Conservation (phyloP, 2,888 invertebrate species). For the Parthenolecanium corni region DNA sequence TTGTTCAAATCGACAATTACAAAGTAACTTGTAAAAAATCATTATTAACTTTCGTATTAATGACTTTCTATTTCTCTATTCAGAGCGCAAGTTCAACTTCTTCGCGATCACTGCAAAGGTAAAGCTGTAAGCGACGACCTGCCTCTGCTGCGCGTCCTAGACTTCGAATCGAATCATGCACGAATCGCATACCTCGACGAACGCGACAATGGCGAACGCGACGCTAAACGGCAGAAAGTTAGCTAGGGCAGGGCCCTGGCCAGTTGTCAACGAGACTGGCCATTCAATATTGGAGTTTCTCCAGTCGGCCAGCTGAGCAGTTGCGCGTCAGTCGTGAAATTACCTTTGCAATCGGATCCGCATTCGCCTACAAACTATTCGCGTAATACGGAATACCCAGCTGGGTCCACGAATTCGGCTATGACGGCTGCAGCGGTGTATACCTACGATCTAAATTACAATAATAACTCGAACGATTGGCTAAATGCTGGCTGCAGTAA, state of each 20-base stretch:
- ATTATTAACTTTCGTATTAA: no score
- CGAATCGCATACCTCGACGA: constrained; percentile 1
- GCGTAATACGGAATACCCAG: neutral
- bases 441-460: constrained; percentile 19
- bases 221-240: constrained; percentile 12
- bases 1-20: no score
- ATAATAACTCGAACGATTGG: constrained; percentile 31
- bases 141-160: neutral
- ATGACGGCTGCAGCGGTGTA: neutral
- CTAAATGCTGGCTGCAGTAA: constrained; percentile 31
- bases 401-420: neutral
- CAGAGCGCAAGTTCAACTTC: constrained; percentile 10
- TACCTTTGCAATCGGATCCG: constrained; percentile 9
- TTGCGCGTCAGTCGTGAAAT: neutral
- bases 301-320: constrained; percentile 10
- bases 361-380: constrained; percentile 6
- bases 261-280: constrained; percentile 17
- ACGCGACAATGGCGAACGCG: neutral
- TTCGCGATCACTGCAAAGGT: neutral
- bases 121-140: neutral
- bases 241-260: constrained; percentile 24
- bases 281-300: constrained; percentile 25
- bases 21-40: no score
- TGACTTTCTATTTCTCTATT: neutral
- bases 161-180: neutral